A percentile compares a stretch with the other conserved stretches of the same genome.
Conservation (phyloP, 2,797 vertebrate species). For the Tachyglossus aculeatus region DNA sequence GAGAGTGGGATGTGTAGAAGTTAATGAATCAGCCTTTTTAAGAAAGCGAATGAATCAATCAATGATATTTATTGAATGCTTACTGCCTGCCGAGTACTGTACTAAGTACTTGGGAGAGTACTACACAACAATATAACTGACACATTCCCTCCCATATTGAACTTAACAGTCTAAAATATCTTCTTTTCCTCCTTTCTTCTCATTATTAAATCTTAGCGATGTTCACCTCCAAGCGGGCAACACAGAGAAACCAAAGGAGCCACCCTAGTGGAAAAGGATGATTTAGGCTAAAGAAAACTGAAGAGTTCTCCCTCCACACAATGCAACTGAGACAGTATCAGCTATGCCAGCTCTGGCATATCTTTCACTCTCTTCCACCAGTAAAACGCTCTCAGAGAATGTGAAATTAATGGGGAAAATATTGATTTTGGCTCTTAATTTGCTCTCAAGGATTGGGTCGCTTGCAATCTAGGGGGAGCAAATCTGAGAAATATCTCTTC, state of each 20-base stretch:
- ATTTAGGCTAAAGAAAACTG: background rate
- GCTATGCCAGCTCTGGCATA: background rate
- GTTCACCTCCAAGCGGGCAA: background rate
- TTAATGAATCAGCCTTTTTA: conserved; percentile 7
- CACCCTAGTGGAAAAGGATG: background rate
- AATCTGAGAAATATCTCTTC: conserved; percentile 68
- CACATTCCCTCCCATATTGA: no score
- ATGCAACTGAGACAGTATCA: conserved; percentile 10
- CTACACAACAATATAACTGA: no score
- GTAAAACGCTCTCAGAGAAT: conserved; percentile 49
- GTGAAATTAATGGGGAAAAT: conserved; percentile 55
- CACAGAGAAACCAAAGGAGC: background rate
- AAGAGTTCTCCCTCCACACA: background rate
- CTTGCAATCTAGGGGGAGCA: conserved; percentile 58
- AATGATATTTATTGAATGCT: no score
- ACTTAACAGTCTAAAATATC: no score
- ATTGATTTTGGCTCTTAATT: conserved; percentile 73
- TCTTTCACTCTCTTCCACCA: conserved; percentile 35
- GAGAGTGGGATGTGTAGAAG: no score
- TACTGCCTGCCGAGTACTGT: no score
- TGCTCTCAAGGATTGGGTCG: conserved; percentile 73
- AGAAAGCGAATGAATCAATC: background rate
- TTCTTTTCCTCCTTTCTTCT: background rate
- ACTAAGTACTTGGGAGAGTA: no score
- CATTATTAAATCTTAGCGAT: background rate